Evolutionary conservation across 2,888 invertebrate genomes (phyloP), one percentile per base, ranked within the genome.

Genomic region (Acleris laterana): DNA sequence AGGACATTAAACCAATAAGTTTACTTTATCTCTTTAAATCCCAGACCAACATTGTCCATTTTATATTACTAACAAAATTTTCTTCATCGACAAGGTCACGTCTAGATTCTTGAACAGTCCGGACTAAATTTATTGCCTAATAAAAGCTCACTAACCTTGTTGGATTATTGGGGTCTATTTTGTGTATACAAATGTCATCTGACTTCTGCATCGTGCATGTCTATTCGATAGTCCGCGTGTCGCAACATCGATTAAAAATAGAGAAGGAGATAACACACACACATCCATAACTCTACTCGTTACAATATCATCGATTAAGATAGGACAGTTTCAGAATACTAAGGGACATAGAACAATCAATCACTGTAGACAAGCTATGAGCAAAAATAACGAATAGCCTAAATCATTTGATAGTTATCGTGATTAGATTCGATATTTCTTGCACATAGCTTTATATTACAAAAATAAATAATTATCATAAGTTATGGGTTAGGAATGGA

Each of bases 221-320:
- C 77, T 81, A 76, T 65, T 61, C 42, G 55, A 61, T 61, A 50
- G 50, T 78, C 78, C 75, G 73, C 69, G 71, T 74, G 71, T 76
- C 72, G 77, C 76, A 79, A 81, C 83, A 80, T 74, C 73, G 72
- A 78, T 77, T 77, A 79, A 75, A 68, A 38, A 38, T 51, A 61
- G 17, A 65, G 53, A 65, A 55, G 51, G 51, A 62, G 62, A 79
- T 69, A 72, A 69, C 25, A 52, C n/a, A 58, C n/a, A 58, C 42
- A 85, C 79, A 83, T 78, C 77, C 67, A 83, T 73, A 75, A 80
- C 73, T 77, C 81, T 82, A 80, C 78, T 78, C 72, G 76, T 61
- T 13, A 68, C 59, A 67, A 49, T 55, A 64, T 57, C 46, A 53
- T 62, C 53, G 49, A 58, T 64, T 46, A n/a, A 50, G 55, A 70